phyloP scores from a whole-genome alignment of 1,140 invertebrate species.

The Platorchestia sp. region DNA sequence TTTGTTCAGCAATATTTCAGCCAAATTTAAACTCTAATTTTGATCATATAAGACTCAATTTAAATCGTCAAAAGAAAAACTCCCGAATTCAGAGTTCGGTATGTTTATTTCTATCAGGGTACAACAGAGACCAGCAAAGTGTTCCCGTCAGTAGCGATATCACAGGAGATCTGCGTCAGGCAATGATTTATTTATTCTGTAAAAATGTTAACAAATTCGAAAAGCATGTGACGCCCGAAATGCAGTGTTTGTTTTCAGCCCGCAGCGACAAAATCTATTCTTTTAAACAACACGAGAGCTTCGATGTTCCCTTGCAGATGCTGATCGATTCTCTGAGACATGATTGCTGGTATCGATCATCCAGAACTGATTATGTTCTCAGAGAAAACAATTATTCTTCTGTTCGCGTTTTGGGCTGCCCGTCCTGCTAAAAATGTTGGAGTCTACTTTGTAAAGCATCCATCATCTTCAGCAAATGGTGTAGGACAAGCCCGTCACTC shows the following conservation, averaged over 20 bases:
- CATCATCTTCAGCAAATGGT: background rate
- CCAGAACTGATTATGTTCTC: background rate
- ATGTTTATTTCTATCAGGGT: too few species aligned
- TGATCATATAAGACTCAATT: background rate
- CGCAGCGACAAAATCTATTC: background rate
- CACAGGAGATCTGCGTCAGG: background rate
- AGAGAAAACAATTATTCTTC: conserved; percentile 2
- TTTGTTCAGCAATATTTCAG: background rate
- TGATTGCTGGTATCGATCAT: background rate
- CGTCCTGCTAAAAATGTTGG: background rate
- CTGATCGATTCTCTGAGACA: background rate
- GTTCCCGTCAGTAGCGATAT: background rate
- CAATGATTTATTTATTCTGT: background rate
- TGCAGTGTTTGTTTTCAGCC: background rate
- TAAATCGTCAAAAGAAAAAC: background rate
- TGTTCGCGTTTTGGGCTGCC: background rate
- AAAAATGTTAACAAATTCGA: background rate
- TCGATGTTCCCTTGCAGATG: background rate
- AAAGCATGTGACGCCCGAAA: background rate
- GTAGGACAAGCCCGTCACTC: background rate
- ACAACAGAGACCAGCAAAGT: background rate
- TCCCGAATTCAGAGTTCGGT: background rate
- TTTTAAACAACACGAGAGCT: background rate
- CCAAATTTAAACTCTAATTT: background rate
- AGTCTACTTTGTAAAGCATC: background rate